Percentiles rank a stretch among this genome's conserved stretches.
phyloP scores from a whole-genome alignment of 2,113 vertebrate genomes.

The Jaculus jaculus region DNA sequence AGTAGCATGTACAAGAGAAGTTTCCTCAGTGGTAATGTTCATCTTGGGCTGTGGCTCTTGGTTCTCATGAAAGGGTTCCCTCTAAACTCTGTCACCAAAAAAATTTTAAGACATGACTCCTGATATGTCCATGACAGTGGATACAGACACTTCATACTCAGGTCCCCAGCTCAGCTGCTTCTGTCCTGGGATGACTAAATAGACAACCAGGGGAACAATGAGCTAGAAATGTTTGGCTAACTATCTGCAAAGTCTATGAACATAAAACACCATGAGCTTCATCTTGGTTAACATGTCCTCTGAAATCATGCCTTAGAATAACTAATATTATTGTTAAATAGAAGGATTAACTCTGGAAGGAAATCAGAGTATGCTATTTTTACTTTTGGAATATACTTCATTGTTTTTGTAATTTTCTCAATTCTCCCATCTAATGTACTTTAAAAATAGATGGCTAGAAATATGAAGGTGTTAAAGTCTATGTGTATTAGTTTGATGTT shows the following conservation, averaged over 20 bases:
- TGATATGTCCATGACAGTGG: neutral
- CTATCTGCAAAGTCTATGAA: neutral
- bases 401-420: neutral
- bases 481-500: slow-evolving; percentile 11
- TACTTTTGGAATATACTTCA: neutral
- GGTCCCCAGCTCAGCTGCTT: neutral
- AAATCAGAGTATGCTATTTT: neutral
- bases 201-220: neutral
- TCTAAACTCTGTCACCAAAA: neutral
- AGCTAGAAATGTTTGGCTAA: neutral
- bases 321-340: neutral
- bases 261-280: neutral
- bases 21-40: neutral
- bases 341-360: neutral
- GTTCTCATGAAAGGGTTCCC: neutral
- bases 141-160: neutral
- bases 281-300: neutral
- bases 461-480: slow-evolving; percentile 19
- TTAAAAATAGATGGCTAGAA: neutral
- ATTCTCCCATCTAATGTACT: neutral
- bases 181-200: neutral
- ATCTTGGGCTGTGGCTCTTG: neutral
- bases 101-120: neutral
- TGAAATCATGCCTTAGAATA: neutral
- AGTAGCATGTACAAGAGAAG: neutral